Conservation (phyloP, 53 echinoderm and acorn worm genomes). For the Temnopleurus reevesii region DNA sequence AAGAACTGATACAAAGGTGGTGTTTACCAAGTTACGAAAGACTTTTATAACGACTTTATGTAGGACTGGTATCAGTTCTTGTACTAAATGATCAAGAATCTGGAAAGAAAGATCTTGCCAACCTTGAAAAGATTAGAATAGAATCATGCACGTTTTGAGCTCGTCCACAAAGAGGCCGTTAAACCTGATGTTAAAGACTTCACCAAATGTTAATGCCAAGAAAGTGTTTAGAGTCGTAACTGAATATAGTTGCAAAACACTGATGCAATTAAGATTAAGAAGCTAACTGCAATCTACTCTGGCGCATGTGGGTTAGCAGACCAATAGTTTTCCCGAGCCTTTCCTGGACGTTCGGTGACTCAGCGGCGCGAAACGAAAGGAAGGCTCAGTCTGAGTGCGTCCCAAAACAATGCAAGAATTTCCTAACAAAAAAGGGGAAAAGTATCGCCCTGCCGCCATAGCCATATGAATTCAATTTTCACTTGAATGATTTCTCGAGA, state of each 20-base stretch:
- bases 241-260: background rate
- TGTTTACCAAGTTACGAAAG: too few species aligned
- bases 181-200: background rate
- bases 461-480: constrained; percentile 33
- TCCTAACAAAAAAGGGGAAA: background rate
- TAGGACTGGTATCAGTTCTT: too few species aligned
- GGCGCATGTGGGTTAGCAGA: background rate
- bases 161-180: background rate
- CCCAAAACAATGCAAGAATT: constrained; percentile 4
- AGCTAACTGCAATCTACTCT: background rate
- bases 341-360: constrained; percentile 6
- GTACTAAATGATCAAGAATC: too few species aligned
- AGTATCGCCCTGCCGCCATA: background rate
- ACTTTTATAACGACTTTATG: too few species aligned
- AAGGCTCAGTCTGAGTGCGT: constrained; percentile 21
- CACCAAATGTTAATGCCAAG: background rate
- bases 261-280: background rate
- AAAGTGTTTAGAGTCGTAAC: background rate
- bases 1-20: too few species aligned
- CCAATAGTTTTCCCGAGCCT: constrained; percentile 9
- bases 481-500: background rate
- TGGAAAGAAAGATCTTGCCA: too few species aligned
- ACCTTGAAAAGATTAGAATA: too few species aligned
- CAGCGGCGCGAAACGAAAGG: background rate
- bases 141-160: background rate